These are phyloP conservation scores for Calidris pygmaea DNA, from an alignment of 2,113 vertebrate genomes.

Conservation along the genomic window DNA sequence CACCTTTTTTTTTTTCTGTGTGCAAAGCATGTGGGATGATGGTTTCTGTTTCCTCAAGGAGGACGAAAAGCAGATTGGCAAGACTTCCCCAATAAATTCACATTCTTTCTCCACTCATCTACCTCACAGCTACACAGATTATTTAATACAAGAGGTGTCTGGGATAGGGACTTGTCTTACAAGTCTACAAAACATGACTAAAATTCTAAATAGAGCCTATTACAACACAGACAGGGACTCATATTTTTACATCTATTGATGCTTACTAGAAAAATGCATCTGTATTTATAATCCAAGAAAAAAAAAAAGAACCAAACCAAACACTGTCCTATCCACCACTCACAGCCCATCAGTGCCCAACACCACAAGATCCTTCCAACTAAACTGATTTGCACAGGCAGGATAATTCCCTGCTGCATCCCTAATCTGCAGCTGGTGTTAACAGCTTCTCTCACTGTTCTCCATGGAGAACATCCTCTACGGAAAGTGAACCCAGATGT, in stretches of 20 bases:
- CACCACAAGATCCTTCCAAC: neutral
- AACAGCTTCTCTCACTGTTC: neutral
- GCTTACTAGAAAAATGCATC: neutral
- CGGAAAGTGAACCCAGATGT: neutral
- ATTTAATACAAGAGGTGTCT: neutral
- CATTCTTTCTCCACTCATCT: neutral
- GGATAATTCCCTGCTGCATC: neutral
- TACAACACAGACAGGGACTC: neutral
- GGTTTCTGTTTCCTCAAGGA: neutral
- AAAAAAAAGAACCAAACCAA: rapidly evolving
- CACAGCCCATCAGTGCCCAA: neutral
- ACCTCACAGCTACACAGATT: neutral
- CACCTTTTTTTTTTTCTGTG: neutral
- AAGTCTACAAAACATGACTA: neutral
- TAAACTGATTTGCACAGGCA: neutral
- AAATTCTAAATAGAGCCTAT: rapidly evolving
- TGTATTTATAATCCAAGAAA: neutral
- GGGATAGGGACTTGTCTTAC: neutral
- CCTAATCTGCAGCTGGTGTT: neutral
- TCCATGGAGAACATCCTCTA: neutral
- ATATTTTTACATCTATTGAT: neutral
- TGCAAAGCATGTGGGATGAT: neutral
- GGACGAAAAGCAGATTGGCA: neutral
- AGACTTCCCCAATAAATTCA: neutral
- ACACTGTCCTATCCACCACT: neutral